phyloP scores from a whole-genome alignment of 1,140 invertebrate genomes.

The Cydia pomonella region DNA sequence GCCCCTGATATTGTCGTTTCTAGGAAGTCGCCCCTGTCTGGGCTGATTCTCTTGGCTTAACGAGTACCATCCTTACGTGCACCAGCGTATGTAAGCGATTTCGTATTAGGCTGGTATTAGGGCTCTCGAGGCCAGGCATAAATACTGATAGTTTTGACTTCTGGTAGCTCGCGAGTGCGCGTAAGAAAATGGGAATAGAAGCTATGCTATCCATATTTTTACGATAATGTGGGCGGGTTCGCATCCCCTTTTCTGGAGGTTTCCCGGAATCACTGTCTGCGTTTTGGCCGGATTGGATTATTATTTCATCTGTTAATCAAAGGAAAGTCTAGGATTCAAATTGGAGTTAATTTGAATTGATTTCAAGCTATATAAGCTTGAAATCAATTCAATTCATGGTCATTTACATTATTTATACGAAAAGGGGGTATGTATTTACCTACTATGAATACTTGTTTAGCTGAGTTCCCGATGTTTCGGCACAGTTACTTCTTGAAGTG shows the following conservation, averaged over 20 bases:
- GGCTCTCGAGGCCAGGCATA: not conserved
- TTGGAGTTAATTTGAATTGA: not conserved
- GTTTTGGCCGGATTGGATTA: not conserved
- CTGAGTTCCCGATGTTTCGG: too few relatives aligned
- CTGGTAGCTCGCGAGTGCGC: not conserved
- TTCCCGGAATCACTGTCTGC: slow-evolving; percentile 15
- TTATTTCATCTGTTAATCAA: not conserved
- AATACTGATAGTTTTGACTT: not conserved
- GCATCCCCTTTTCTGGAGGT: not conserved
- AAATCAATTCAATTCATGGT: too few relatives aligned
- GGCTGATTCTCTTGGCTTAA: not conserved
- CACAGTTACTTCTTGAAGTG: too few relatives aligned
- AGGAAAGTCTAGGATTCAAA: not conserved
- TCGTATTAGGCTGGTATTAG: too few relatives aligned
- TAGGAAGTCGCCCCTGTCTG: slow-evolving; percentile 2
- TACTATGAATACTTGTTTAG: too few relatives aligned
- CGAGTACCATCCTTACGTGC: not conserved
- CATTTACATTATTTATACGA: too few relatives aligned
- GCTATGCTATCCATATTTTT: slow-evolving; percentile 14
- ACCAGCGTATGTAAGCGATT: not conserved
- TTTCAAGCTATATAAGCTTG: not conserved
- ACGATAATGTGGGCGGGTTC: not conserved
- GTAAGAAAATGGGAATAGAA: not conserved
- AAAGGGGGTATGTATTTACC: too few relatives aligned
- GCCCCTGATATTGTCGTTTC: slow-evolving; percentile 14